phyloP scores from a whole-genome alignment of 2,797 vertebrate species.

The Spheniscus humboldti region DNA sequence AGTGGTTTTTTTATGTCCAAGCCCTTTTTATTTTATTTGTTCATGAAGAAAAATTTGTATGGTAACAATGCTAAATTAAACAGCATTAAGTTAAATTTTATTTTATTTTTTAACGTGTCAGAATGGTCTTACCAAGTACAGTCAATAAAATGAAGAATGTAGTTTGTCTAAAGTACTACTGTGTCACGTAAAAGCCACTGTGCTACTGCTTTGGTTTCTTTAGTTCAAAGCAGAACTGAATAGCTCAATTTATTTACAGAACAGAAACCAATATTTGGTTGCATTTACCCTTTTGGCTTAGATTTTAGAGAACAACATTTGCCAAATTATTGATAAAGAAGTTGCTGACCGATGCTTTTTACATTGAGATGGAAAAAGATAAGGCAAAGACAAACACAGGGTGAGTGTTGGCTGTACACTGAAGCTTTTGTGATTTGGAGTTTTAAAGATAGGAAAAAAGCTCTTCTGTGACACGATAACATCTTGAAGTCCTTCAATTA shows the following conservation, averaged over 20 bases:
- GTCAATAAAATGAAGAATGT: not conserved
- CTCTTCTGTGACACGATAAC: not conserved
- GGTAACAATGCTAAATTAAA: not conserved
- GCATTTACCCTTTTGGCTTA: conserved; percentile 14
- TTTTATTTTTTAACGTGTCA: not conserved
- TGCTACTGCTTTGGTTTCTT: not conserved
- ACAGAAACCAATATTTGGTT: conserved; percentile 50
- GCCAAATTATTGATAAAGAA: conserved; percentile 2
- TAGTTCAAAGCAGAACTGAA: conserved; percentile 13
- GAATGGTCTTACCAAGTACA: not conserved
- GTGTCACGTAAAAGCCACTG: not conserved
- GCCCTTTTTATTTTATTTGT: not conserved
- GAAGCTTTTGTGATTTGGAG: not conserved
- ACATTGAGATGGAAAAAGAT: not conserved
- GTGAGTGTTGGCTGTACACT: not conserved
- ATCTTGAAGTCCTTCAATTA: not conserved
- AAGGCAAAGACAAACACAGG: not conserved
- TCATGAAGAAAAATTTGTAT: not conserved
- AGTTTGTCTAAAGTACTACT: not conserved
- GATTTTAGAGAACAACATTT: not conserved
- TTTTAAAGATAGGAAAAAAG: not conserved
- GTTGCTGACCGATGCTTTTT: conserved; percentile 3
- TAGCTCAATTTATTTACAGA: conserved; percentile 46
- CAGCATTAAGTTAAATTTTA: not conserved
- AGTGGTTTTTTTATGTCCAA: not conserved